These are phyloP conservation scores for Delichon dasypus DNA, from an alignment of 2,797 vertebrate species.

Conservation along the genomic window DNA sequence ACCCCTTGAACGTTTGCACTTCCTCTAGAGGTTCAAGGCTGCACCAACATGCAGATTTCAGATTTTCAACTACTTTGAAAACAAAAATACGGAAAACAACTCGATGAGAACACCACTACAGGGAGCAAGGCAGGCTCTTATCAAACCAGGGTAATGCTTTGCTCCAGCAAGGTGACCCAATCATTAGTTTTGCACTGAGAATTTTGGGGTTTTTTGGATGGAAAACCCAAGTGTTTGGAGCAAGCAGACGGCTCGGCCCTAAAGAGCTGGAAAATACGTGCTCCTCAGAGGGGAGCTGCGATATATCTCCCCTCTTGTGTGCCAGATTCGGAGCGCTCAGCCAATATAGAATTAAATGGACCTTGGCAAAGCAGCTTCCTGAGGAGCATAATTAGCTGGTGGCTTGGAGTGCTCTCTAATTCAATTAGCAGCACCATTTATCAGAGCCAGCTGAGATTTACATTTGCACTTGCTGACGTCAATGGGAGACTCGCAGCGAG, in stretches of 20 bases:
- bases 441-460: constrained; percentile 64
- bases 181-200: background rate
- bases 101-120: background rate
- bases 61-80: background rate
- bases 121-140: background rate
- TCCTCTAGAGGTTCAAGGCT: background rate
- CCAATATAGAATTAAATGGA: constrained; percentile 71
- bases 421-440: constrained; percentile 76
- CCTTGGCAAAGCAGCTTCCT: constrained; percentile 70
- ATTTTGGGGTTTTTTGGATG: background rate
- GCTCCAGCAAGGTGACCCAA: background rate
- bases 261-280: constrained; percentile 25
- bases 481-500: constrained; percentile 23
- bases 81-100: background rate
- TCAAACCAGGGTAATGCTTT: background rate
- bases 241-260: background rate
- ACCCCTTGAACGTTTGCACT: background rate
- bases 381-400: constrained; percentile 73
- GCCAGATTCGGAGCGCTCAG: constrained; percentile 55
- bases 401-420: constrained; percentile 74
- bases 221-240: background rate
- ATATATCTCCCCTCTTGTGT: constrained; percentile 36
- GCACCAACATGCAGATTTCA: background rate
- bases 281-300: constrained; percentile 45
- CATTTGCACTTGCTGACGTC: constrained; percentile 73